Conservation (phyloP, 2,888 invertebrate genomes). For the Fragum sueziense region DNA sequence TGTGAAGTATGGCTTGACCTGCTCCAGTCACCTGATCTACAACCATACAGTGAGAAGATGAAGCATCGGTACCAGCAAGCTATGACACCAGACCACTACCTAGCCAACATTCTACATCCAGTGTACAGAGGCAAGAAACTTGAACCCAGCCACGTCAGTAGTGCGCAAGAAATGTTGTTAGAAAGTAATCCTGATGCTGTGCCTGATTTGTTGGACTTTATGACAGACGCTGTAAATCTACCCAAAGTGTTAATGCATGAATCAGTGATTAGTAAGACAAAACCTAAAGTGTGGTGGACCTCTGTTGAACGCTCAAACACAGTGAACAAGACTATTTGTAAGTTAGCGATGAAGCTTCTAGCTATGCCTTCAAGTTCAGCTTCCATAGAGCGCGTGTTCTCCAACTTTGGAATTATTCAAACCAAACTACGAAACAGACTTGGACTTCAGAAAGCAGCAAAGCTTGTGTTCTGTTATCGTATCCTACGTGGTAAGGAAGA, state of each 20-base stretch:
- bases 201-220: constrained; percentile 39
- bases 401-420: constrained; percentile 45
- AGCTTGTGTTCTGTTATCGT: constrained; percentile 48
- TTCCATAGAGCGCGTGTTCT: constrained; percentile 37
- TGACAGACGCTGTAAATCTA: constrained; percentile 21
- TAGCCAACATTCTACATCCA: constrained; percentile 52
- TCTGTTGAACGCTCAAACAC: constrained; percentile 4
- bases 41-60: constrained; percentile 19
- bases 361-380: constrained; percentile 40
- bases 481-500: constrained; percentile 36
- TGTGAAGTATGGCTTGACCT: constrained; percentile 39
- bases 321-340: constrained; percentile 24
- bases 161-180: constrained; percentile 29
- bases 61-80: constrained; percentile 39
- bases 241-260: constrained; percentile 35
- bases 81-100: constrained; percentile 39
- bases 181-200: constrained; percentile 13
- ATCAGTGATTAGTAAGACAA: constrained; percentile 29
- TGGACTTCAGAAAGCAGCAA: constrained; percentile 34
- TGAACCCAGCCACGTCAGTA: constrained; percentile 20
- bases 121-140: constrained; percentile 48
- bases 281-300: constrained; percentile 41
- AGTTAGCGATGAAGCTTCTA: constrained; percentile 28
- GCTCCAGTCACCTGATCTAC: constrained; percentile 20
- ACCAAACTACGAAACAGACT: constrained; percentile 48